Percentiles rank a stretch among this genome's conserved stretches.
Conservation (phyloP, 2,797 vertebrate genomes). For the Otolemur crassicaudatus region DNA sequence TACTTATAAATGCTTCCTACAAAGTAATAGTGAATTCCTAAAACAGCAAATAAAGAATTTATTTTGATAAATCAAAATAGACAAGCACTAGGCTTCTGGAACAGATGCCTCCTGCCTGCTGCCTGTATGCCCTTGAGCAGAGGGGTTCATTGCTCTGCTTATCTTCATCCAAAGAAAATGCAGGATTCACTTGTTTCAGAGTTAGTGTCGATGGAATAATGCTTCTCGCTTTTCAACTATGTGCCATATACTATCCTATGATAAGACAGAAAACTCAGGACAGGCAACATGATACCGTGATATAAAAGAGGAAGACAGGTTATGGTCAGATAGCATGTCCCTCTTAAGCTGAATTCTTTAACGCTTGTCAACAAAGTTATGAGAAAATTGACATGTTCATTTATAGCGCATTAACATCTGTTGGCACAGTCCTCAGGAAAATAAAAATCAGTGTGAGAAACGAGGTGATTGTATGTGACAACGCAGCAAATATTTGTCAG, state of each 20-base stretch:
- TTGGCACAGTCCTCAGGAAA: slow-evolving; percentile 74
- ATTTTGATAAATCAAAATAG: slow-evolving; percentile 38
- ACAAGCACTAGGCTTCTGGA: neutral
- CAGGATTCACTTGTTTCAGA: neutral
- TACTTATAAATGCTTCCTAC: slow-evolving; percentile 48
- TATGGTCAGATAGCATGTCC: slow-evolving; percentile 76
- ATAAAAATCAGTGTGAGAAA: slow-evolving; percentile 66
- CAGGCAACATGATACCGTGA: slow-evolving; percentile 63
- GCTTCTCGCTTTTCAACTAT: slow-evolving; percentile 50
- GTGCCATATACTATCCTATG: neutral
- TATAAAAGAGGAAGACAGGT: slow-evolving; percentile 75
- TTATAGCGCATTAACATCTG: slow-evolving; percentile 85
- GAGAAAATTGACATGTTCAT: slow-evolving; percentile 83
- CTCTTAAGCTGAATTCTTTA: slow-evolving; percentile 72
- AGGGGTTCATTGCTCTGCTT: neutral
- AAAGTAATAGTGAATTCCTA: slow-evolving; percentile 57
- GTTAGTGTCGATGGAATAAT: neutral
- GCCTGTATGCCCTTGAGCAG: neutral
- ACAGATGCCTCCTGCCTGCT: neutral
- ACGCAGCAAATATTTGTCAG: slow-evolving; percentile 84
- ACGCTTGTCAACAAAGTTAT: slow-evolving; percentile 81
- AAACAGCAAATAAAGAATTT: neutral
- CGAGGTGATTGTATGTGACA: slow-evolving; percentile 84
- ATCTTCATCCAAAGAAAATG: neutral
- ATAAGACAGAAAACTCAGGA: slow-evolving; percentile 3